Conservation (phyloP, 2,113 vertebrate species). For the Crotalus viridis region DNA sequence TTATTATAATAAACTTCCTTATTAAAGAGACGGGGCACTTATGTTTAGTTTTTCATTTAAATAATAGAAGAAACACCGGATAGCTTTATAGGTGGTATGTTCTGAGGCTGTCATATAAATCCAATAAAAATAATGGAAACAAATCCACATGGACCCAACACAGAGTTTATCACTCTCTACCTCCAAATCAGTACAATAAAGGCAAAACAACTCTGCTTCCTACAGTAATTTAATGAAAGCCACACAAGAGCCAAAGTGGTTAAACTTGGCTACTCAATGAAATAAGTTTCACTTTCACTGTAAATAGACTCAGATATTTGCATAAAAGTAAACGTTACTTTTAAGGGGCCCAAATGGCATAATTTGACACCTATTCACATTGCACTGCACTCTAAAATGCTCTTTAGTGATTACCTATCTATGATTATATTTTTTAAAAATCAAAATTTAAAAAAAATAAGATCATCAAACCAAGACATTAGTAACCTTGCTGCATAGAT, state of each 20-base stretch:
- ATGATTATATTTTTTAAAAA: neutral
- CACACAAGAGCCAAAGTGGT: neutral
- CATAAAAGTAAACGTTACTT: neutral
- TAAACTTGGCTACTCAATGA: neutral
- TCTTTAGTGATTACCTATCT: neutral
- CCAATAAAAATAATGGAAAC: neutral
- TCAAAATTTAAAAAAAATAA: neutral
- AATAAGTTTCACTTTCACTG: neutral
- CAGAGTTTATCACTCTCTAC: neutral
- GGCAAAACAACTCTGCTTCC: neutral
- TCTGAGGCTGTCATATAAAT: neutral
- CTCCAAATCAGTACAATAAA: neutral
- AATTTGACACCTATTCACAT: neutral
- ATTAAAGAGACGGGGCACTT: neutral
- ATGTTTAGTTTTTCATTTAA: neutral
- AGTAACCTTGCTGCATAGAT: neutral
- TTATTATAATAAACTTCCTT: neutral
- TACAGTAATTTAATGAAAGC: neutral
- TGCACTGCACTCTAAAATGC: neutral
- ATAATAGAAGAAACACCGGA: neutral
- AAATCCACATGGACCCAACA: neutral
- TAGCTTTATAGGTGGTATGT: neutral
- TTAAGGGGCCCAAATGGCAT: neutral
- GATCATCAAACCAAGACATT: neutral
- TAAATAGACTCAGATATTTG: neutral